phyloP scores from a whole-genome alignment of 1,140 invertebrate genomes.

The Cryptotermes secundus region DNA sequence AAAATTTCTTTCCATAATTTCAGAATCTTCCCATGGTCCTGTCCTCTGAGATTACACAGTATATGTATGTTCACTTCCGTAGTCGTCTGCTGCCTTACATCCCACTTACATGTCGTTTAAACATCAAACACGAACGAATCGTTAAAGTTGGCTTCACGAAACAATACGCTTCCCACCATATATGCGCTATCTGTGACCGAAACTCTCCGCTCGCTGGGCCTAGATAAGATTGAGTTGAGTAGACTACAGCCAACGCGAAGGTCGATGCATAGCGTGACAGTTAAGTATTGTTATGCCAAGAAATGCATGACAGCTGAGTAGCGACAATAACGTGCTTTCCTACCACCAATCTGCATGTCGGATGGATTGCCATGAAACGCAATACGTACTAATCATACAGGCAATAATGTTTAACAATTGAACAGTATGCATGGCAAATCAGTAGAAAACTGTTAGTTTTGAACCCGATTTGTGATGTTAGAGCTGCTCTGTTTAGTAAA shows the following conservation, averaged over 20 bases:
- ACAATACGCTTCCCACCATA: background rate
- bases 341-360: background rate
- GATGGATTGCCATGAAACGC: background rate
- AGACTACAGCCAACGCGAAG: background rate
- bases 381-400: too few species aligned
- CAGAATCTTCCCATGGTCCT: too few species aligned
- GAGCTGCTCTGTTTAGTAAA: background rate
- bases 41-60: too few species aligned
- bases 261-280: background rate
- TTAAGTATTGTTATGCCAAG: slow-evolving; percentile 12
- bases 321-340: background rate
- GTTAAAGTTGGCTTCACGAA: background rate
- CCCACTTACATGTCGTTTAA: too few species aligned
- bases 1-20: too few species aligned
- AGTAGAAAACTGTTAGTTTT: slow-evolving; percentile 7
- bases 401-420: background rate
- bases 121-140: too few species aligned
- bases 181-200: background rate
- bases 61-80: too few species aligned
- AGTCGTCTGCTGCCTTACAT: too few species aligned
- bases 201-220: background rate
- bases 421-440: background rate
- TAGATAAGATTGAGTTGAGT: background rate
- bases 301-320: slow-evolving; percentile 18
- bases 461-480: background rate